Base-by-base conservation (phyloP, 2,888 invertebrate species). In the Trypoxylon attenuatum region DNA sequence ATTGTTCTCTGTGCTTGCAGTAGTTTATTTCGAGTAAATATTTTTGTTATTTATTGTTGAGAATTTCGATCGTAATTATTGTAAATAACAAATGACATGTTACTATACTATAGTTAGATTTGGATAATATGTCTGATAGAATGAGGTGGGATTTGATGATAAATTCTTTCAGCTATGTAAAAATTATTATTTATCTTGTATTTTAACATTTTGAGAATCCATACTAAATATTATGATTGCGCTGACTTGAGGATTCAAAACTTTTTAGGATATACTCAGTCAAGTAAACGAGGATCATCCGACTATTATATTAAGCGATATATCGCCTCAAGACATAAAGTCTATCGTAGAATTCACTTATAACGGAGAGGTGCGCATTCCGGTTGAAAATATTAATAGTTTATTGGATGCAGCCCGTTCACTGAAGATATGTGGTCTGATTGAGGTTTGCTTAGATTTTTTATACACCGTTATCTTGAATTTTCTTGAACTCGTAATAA, bases 1-100 rank as follows among this genome's bases (percentile, higher is more conserved):
- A 87, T 89, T 52, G 88, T 89, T 27, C 81, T 89, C 1, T 87
- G 87, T 52, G 88, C 88, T 15, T 89, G 88, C 75, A 89, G 89
- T 71, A 83, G 87, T 47, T 86, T 88, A 59, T 88, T 89, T 75
- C 87, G 88, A 81, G 88, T 88, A 70, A 69, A 70, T 50, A 54
- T 41, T 19, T 19, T 38, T 51, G 22, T 25, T 51, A 22, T 13
- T 63, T 23, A 47, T 54, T 1, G 13, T 10, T 13, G 3, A 4
- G 23, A n/a, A 15, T 16, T 27, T n/a, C 2, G 2, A 6, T 23
- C 49, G 3, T 2, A 16, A 33, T 10, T 5, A 13, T 45, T 2
- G 1, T 29, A 2, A 47, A 61, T 13, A 25, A 5, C 1, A 45
- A 52, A n/a, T 13, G 29, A 21, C 21, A 15, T n/a, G 2, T 29